Evolutionary conservation across 2,797 vertebrate species (phyloP).

Genomic region (Cephalopachus bancanus): DNA sequence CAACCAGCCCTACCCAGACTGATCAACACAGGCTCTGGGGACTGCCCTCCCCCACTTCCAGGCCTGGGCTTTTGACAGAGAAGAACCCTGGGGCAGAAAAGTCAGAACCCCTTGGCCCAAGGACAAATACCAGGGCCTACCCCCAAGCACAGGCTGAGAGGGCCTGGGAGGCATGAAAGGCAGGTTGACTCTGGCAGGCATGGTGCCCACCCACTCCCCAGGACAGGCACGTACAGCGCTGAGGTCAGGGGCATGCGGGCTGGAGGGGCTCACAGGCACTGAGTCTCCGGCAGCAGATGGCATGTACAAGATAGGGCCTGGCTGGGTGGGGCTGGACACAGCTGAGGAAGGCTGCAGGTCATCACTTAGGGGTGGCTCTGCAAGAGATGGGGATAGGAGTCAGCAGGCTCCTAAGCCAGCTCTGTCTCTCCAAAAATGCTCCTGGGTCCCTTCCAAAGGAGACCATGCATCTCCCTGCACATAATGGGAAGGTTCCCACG

Average conservation of each 20-base stretch:
- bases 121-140: background rate
- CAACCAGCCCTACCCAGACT: background rate
- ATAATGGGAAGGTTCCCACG: background rate
- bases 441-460: background rate
- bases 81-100: background rate
- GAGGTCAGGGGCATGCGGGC: slow-evolving; percentile 92
- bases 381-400: slow-evolving; percentile 67
- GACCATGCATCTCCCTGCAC: background rate
- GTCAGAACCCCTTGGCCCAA: slow-evolving; percentile 1
- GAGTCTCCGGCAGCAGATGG: slow-evolving; percentile 91
- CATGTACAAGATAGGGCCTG: slow-evolving; percentile 91
- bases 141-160: background rate
- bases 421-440: background rate
- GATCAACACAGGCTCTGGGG: background rate
- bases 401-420: background rate
- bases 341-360: slow-evolving; percentile 92
- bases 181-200: slow-evolving; percentile 10
- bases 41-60: background rate
- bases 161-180: background rate
- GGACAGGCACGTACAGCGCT: slow-evolving; percentile 89
- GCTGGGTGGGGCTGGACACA: slow-evolving; percentile 91
- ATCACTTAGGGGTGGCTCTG: slow-evolving; percentile 94
- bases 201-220: slow-evolving; percentile 41
- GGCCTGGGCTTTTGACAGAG: background rate
- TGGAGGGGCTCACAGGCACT: slow-evolving; percentile 92